Base-by-base conservation (phyloP, 2,797 vertebrate genomes). In the Novumbra hubbsi region DNA sequence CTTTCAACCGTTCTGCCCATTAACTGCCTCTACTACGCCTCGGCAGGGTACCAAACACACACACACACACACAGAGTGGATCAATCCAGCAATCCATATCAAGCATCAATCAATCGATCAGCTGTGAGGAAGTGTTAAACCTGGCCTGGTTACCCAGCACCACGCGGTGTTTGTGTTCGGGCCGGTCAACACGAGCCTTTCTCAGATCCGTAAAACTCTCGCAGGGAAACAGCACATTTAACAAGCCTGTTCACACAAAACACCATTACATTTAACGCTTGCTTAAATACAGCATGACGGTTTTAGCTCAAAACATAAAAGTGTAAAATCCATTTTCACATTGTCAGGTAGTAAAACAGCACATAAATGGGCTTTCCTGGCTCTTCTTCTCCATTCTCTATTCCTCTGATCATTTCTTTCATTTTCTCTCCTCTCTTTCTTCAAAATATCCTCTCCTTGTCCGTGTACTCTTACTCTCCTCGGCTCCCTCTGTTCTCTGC, bases 41-140 rank as follows among this genome's bases (percentile, higher is more conserved):
- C 64, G 16, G 15, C 15, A 14, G 64, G 77, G 57, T 57, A 76
- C 50, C 65, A 76, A 15, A 50, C 78, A 21, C 52, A 68, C 6
- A 45, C 9, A 64, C 57, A 75, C 24, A 64, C 38, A 76, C 57
- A 71, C 60, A 7, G n/a, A 12, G 15, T 5, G 64, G 83, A 78
- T 86, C 79, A 85, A 81, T 71, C 65, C 72, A 80, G 60, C 0
- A 69, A 87, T 88, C 88, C 80, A 85, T 78, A 68, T 63, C 38
- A 75, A 83, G 52, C 87, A 91, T 90, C 73, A 89, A 91, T 78
- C 24, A 82, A 90, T 89, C 88, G 88, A 89, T 89, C 83, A 81
- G 76, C 88, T 85, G 85, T 49, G 84, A 78, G 88, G 86, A 89
- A 81, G 83, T 81, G 79, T 90, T 89, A 21, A 77, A 84, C 79